Evolutionary conservation across 2,113 vertebrate species (phyloP).

Genomic region (Sciurus niger): DNA sequence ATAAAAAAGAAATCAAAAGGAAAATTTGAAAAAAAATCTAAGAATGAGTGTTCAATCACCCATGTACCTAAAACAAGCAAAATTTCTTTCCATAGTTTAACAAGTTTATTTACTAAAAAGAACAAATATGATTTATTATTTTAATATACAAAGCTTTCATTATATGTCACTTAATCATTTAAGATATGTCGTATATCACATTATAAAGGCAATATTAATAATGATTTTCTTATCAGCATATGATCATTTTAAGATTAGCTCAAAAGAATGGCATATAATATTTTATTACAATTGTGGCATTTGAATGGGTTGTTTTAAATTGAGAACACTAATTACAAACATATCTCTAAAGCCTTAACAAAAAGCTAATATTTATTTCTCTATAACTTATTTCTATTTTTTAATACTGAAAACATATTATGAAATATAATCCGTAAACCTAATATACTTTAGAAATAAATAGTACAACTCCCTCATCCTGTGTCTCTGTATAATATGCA

Average conservation of each 20-base stretch:
- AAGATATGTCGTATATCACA: neutral
- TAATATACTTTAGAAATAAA: constrained; percentile 30
- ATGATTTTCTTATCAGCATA: constrained; percentile 45
- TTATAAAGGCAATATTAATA: constrained; percentile 3
- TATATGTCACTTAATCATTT: constrained; percentile 68
- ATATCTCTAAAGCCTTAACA: constrained; percentile 11
- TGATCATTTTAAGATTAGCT: constrained; percentile 70
- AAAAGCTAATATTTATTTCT: constrained; percentile 20
- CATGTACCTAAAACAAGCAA: constrained; percentile 69
- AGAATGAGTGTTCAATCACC: constrained; percentile 62
- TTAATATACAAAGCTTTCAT: constrained; percentile 79
- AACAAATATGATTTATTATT: constrained; percentile 68
- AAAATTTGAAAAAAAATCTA: neutral
- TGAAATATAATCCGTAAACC: neutral
- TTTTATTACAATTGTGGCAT: constrained; percentile 44
- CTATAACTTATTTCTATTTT: constrained; percentile 28
- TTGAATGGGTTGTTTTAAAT: constrained; percentile 49
- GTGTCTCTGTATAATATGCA: neutral
- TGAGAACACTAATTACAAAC: constrained; percentile 45
- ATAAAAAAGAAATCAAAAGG: neutral
- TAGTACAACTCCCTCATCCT: neutral
- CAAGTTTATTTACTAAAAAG: constrained; percentile 76
- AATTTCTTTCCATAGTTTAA: constrained; percentile 73
- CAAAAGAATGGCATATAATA: constrained; percentile 59
- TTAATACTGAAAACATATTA: neutral